These are phyloP conservation scores for Heliconius cydno DNA, from an alignment of 2,888 invertebrate species.

Conservation along the genomic window DNA sequence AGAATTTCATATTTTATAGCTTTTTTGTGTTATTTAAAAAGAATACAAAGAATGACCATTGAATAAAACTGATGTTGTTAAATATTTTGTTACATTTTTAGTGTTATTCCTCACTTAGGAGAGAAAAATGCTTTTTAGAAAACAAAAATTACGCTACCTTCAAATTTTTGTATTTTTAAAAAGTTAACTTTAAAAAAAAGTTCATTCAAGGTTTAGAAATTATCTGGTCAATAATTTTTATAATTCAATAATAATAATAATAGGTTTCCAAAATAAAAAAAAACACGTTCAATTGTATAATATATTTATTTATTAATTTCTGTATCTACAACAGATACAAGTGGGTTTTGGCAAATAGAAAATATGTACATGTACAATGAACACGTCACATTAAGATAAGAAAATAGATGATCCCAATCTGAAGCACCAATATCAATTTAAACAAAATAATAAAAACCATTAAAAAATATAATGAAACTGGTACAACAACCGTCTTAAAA, in stretches of 20 bases:
- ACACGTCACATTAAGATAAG: slow-evolving; percentile 25
- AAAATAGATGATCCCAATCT: slow-evolving; percentile 37
- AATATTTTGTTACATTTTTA: no score
- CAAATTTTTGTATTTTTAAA: no score
- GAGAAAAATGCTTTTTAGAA: no score
- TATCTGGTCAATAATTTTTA: no score
- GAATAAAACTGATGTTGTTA: no score
- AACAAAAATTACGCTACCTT: no score
- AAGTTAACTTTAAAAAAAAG: background rate
- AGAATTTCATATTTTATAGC: background rate
- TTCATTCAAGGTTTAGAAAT: no score
- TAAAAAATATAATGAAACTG: slow-evolving; percentile 45
- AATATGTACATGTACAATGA: slow-evolving; percentile 49
- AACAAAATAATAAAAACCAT: slow-evolving; percentile 37
- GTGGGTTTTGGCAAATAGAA: slow-evolving; percentile 65
- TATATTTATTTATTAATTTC: slow-evolving; percentile 82
- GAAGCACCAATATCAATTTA: slow-evolving; percentile 42
- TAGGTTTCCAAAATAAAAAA: slow-evolving; percentile 9
- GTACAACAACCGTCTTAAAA: slow-evolving; percentile 43
- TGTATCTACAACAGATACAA: slow-evolving; percentile 81
- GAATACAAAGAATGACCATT: background rate
- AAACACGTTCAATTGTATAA: slow-evolving; percentile 55
- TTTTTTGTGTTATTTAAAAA: background rate
- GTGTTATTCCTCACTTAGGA: no score
- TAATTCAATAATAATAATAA: background rate